Base-by-base conservation (phyloP, 2,797 vertebrate species). In the Pangasius larnaudii region DNA sequence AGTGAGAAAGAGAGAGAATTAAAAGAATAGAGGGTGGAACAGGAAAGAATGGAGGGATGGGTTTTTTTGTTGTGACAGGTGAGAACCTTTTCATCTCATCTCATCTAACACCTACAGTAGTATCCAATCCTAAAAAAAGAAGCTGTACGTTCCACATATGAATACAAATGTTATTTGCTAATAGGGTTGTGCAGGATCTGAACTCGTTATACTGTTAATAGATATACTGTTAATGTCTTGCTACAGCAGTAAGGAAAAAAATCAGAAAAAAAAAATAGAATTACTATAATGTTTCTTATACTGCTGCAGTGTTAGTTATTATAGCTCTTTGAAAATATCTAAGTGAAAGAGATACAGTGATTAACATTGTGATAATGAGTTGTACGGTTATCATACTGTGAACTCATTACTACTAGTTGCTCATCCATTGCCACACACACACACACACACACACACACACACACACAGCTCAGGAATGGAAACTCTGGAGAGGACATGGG, bases 1-100 rank as follows among this genome's bases (percentile, higher is more conserved):
- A 2, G 49, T 9, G 8, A 24, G 13, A 67, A 7, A 72, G 65
- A 72, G 53, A 61, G 42, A 13, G 18, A 56, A 85, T 36, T 19
- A 56, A 81, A 72, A 33, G 63, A 86, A 24, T 69, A 33, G 5
- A 81, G 88, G 30, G 61, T 85, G 51, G 18, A 88, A 88, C 22
- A 63, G 86, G 53, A 49, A 22, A 39, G 88, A 82, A 82, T 51
- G 53, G 67, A 61, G 10, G 82, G 61, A 58, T 5, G 10, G 72
- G 16, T 5, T 80, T 75, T 39, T 39, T 1, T 46, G 10, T 65
- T 67, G 27, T 53, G 27, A 67, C 11, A 53, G 61, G 5, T 33
- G 63, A 59, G 33, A 61, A 81, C 56, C 18, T 78, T 53, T 42
- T 80, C 18, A 46, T 22, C 16, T 84, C n/a, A 22, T 46, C 27